These are phyloP conservation scores for Corydoras maculifer DNA, from an alignment of 2,113 vertebrate genomes.

Conservation along the genomic window DNA sequence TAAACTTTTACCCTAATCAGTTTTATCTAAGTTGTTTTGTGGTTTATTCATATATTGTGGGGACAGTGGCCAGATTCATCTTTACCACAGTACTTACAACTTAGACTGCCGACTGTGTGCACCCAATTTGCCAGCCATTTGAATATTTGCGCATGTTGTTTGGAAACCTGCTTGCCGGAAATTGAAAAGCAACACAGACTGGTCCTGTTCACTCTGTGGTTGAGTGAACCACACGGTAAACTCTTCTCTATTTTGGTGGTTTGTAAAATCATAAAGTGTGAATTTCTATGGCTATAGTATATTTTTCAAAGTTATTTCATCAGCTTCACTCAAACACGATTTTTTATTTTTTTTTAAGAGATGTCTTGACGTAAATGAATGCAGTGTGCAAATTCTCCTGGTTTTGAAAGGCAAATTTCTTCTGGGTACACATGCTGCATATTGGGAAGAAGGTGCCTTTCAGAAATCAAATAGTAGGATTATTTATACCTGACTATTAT, in stretches of 20 bases:
- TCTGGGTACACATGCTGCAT: slow-evolving; percentile 15
- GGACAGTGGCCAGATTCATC: not conserved
- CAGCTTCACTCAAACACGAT: not conserved
- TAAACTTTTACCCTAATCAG: too few relatives aligned
- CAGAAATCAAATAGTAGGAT: not conserved
- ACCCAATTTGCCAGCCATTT: slow-evolving; percentile 18
- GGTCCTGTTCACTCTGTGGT: not conserved
- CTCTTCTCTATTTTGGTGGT: not conserved
- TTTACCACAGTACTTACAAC: not conserved
- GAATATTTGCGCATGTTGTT: not conserved
- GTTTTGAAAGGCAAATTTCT: slow-evolving; percentile 45
- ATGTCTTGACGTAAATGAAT: slow-evolving; percentile 16
- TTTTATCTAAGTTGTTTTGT: too few relatives aligned
- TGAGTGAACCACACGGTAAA: not conserved
- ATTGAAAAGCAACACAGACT: not conserved
- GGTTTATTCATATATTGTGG: not conserved
- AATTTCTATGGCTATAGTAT: not conserved
- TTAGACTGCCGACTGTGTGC: not conserved
- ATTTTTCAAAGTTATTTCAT: not conserved
- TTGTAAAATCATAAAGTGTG: not conserved
- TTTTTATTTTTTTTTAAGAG: not conserved
- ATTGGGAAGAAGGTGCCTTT: slow-evolving; percentile 21
- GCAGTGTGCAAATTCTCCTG: slow-evolving; percentile 8
- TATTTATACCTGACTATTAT: too few relatives aligned
- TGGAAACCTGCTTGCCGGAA: not conserved